Conservation (phyloP, 2,113 vertebrate species). For the Chaetops frenatus region DNA sequence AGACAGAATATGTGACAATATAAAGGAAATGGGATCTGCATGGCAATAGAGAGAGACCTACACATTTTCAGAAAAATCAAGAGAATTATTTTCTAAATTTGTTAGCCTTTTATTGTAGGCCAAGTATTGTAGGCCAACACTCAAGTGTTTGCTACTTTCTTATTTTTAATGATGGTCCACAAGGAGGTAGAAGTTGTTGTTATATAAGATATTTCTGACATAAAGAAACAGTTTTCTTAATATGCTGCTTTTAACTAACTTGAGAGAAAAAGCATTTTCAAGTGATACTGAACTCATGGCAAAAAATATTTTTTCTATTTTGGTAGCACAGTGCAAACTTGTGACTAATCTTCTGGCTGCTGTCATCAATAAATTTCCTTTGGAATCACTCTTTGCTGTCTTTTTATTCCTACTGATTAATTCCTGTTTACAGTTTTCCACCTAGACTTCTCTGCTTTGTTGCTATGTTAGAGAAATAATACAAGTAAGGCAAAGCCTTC, state of each 20-base stretch:
- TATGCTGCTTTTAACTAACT: not conserved
- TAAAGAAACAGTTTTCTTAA: not conserved
- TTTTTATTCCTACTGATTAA: not conserved
- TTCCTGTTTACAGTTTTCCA: not conserved
- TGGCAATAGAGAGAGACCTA: not conserved
- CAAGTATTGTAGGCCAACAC: not conserved
- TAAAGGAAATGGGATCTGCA: not conserved
- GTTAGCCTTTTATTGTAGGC: not conserved
- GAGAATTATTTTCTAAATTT: not conserved
- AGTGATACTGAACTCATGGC: not conserved
- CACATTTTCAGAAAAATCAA: not conserved
- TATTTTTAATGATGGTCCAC: not conserved
- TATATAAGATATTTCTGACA: not conserved
- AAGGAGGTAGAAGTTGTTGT: not conserved
- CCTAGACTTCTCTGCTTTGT: not conserved
- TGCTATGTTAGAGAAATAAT: not conserved
- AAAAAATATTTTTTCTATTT: constrained; percentile 24
- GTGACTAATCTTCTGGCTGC: constrained; percentile 9
- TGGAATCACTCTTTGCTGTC: not conserved
- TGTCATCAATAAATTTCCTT: not conserved
- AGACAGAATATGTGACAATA: not conserved
- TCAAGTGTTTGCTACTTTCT: not conserved
- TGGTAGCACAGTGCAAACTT: not conserved
- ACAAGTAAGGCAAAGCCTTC: not conserved
- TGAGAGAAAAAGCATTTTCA: not conserved